Evolutionary conservation across 2,113 vertebrate genomes (phyloP).

Genomic region (Ploceus nigricollis): DNA sequence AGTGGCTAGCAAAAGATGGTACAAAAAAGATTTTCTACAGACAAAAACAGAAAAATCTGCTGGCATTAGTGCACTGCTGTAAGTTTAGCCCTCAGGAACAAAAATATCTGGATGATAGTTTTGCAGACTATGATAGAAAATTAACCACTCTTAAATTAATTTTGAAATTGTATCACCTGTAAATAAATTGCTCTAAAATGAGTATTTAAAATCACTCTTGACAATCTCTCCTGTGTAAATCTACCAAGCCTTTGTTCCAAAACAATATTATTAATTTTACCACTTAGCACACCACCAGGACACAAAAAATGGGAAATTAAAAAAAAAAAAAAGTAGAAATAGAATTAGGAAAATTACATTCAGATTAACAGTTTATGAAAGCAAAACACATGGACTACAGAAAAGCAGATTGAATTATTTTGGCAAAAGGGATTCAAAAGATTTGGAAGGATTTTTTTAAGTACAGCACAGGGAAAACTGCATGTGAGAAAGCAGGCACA

Average conservation of each 20-base stretch:
- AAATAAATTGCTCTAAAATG: background rate
- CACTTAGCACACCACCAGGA: background rate
- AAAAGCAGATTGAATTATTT: background rate
- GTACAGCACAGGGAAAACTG: background rate
- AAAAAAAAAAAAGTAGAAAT: background rate
- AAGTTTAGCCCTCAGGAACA: background rate
- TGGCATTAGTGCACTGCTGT: background rate
- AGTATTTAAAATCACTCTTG: background rate
- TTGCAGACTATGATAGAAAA: background rate
- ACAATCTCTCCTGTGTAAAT: background rate
- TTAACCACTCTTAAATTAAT: background rate
- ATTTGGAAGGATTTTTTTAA: conserved; percentile 16
- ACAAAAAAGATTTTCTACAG: background rate
- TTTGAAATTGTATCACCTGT: background rate
- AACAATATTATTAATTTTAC: background rate
- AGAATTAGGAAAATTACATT: background rate
- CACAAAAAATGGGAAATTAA: background rate
- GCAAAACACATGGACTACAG: background rate
- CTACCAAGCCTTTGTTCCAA: background rate
- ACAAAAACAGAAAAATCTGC: background rate
- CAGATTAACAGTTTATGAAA: background rate
- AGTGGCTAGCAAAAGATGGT: background rate
- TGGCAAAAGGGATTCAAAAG: background rate
- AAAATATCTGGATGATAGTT: background rate
- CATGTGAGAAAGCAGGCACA: background rate